phyloP scores from a whole-genome alignment of 35 echinoderm and acorn worm genomes.

The Eucidaris tribuloides region DNA sequence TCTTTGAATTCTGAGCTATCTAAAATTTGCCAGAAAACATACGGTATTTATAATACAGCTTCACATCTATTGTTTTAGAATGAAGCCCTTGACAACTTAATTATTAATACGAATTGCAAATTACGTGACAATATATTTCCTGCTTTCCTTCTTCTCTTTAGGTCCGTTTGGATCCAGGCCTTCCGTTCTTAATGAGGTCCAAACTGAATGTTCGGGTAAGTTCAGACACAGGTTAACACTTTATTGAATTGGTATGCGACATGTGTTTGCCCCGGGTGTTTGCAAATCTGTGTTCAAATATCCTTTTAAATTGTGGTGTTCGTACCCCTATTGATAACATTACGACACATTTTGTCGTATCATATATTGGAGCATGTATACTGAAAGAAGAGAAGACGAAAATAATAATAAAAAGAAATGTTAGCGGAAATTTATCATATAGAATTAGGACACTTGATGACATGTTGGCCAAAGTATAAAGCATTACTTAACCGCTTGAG shows the following conservation, averaged over 20 bases:
- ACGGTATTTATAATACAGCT: neutral
- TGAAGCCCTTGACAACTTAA: neutral
- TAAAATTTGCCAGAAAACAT: too few relatives aligned
- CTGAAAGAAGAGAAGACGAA: too few relatives aligned
- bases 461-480: too few relatives aligned
- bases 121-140: neutral
- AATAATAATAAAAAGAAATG: too few relatives aligned
- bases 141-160: neutral
- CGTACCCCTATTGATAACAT: neutral
- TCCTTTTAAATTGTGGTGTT: too few relatives aligned
- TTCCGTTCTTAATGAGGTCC: neutral
- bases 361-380: too few relatives aligned
- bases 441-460: too few relatives aligned
- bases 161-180: neutral
- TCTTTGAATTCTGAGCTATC: too few relatives aligned
- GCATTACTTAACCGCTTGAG: too few relatives aligned
- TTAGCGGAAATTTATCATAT: too few relatives aligned
- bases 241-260: too few relatives aligned
- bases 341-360: neutral
- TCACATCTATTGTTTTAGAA: neutral
- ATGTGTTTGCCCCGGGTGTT: neutral
- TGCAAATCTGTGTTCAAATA: neutral
- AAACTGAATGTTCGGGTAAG: conserved; percentile 24
- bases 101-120: neutral
- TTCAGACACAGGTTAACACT: too few relatives aligned